Conservation (phyloP, 1,140 invertebrate genomes). For the Spodoptera litura region DNA sequence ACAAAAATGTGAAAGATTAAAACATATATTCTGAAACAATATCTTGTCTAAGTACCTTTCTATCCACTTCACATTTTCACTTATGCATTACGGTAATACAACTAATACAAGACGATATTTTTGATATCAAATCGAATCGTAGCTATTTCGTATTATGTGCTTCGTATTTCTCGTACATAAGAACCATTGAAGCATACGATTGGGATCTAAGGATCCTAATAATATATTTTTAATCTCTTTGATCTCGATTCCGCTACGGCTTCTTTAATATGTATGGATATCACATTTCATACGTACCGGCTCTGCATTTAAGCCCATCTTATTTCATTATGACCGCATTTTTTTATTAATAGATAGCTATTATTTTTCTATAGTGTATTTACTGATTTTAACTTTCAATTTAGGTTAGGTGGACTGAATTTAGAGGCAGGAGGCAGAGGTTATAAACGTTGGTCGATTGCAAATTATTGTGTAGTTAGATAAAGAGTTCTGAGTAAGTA, state of each 20-base stretch:
- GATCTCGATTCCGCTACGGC: slow-evolving; percentile 38
- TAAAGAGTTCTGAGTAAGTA: too few relatives aligned
- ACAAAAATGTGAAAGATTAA: too few relatives aligned
- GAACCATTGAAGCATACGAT: slow-evolving; percentile 33
- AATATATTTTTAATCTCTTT: slow-evolving; percentile 46
- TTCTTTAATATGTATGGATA: slow-evolving; percentile 30
- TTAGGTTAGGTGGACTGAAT: too few relatives aligned
- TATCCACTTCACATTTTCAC: background rate
- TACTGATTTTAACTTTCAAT: too few relatives aligned
- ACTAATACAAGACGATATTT: slow-evolving; percentile 31
- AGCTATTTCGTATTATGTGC: slow-evolving; percentile 23
- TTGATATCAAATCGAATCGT: slow-evolving; percentile 35
- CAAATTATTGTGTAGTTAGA: too few relatives aligned
- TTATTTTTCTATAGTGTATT: too few relatives aligned
- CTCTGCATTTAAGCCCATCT: slow-evolving; percentile 19
- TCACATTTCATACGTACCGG: background rate
- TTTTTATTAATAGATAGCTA: too few relatives aligned
- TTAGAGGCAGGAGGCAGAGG: too few relatives aligned
- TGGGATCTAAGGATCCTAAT: slow-evolving; percentile 38
- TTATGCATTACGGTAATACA: slow-evolving; percentile 1
- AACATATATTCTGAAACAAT: too few relatives aligned
- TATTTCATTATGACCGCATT: background rate
- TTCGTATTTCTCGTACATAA: slow-evolving; percentile 33
- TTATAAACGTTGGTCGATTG: too few relatives aligned
- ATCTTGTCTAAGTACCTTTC: too few relatives aligned